Evolutionary conservation across 1,140 invertebrate species (phyloP).

Genomic region (Gyrodactylus salaris): DNA sequence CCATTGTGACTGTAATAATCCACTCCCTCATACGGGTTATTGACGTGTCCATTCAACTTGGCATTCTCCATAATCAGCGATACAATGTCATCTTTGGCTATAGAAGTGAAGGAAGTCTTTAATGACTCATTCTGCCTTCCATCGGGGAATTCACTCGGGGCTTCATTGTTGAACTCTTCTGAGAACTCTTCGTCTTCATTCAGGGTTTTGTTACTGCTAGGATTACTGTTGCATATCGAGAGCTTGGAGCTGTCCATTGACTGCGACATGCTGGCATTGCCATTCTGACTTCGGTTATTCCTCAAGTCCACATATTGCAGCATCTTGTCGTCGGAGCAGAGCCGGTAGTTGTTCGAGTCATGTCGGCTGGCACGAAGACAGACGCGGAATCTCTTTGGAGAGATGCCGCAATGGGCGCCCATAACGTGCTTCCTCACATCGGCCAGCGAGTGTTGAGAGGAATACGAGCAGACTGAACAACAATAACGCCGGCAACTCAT

Average conservation of each 20-base stretch:
- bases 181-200: background rate
- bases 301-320: background rate
- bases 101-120: background rate
- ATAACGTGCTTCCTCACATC: slow-evolving; percentile 5
- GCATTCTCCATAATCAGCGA: background rate
- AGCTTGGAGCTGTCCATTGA: background rate
- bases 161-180: background rate
- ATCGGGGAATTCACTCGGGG: background rate
- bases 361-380: background rate
- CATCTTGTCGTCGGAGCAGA: slow-evolving; percentile 6
- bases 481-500: background rate
- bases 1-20: background rate
- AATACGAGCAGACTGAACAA: background rate
- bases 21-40: background rate
- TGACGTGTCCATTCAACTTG: background rate
- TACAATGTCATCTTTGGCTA: background rate
- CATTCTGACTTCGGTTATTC: background rate
- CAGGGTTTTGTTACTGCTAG: background rate
- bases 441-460: slow-evolving; percentile 2
- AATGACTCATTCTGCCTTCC: background rate
- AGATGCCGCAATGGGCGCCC: slow-evolving; percentile 7
- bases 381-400: background rate
- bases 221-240: background rate
- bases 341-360: background rate
- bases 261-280: background rate